These are phyloP conservation scores for Prionace glauca DNA, from an alignment of 2,797 vertebrate species.

Conservation along the genomic window DNA sequence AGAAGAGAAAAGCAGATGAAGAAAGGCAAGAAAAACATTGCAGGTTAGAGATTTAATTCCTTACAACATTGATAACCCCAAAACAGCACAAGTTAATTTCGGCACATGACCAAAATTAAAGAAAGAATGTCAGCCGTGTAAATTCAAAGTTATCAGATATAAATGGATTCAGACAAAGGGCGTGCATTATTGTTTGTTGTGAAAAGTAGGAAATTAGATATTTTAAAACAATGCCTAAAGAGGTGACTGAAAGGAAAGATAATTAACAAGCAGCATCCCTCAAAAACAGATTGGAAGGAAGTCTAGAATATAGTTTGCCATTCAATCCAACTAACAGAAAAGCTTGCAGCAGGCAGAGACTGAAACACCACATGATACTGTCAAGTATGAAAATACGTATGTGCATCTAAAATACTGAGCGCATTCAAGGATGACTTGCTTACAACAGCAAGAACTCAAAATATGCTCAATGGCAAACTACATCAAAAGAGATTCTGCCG, in stretches of 20 bases:
- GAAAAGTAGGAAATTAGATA: not conserved
- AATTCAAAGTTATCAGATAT: not conserved
- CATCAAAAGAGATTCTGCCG: not conserved
- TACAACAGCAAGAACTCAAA: too few species aligned
- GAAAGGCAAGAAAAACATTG: not conserved
- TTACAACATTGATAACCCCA: not conserved
- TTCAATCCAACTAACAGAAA: too few species aligned
- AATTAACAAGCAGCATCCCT: too few species aligned
- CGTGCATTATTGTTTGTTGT: not conserved
- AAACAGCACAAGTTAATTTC: not conserved
- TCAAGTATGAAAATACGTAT: too few species aligned
- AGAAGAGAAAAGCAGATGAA: not conserved
- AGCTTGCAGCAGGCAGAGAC: too few species aligned
- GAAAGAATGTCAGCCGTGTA: not conserved
- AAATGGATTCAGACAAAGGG: not conserved
- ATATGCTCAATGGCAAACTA: not conserved
- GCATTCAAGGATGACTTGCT: too few species aligned
- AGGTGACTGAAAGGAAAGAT: too few species aligned
- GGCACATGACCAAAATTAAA: not conserved
- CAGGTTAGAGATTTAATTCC: not conserved
- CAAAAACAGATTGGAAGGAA: too few species aligned
- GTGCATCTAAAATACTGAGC: too few species aligned
- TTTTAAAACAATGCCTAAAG: not conserved
- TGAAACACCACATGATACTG: too few species aligned
- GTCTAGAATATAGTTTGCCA: too few species aligned